These are phyloP conservation scores for Artibeus lituratus DNA, from an alignment of 2,797 vertebrate genomes.

Conservation along the genomic window DNA sequence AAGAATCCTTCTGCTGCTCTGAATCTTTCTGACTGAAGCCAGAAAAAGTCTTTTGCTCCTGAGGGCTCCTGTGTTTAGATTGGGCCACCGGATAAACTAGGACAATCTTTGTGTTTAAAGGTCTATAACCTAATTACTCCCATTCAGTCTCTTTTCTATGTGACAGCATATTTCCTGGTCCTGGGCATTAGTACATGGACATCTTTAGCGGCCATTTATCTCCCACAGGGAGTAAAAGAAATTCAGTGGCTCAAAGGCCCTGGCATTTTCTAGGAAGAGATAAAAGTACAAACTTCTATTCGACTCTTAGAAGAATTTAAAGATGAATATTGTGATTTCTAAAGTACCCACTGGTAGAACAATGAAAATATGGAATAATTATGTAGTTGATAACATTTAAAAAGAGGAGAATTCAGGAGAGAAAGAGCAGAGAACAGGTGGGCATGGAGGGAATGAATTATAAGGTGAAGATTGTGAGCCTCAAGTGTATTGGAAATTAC, in stretches of 20 bases:
- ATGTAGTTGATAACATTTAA: background rate
- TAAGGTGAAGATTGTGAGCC: rapidly evolving
- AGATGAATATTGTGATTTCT: background rate
- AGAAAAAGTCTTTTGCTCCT: background rate
- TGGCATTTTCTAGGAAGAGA: background rate
- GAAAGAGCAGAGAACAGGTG: background rate
- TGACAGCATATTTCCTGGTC: background rate
- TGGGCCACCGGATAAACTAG: background rate
- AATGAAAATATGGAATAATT: background rate
- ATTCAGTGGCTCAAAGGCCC: background rate
- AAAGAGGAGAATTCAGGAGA: background rate
- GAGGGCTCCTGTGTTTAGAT: background rate
- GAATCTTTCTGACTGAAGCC: background rate
- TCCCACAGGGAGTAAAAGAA: no score
- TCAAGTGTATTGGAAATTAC: background rate
- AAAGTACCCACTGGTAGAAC: background rate
- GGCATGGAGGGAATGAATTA: no score
- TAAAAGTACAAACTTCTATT: background rate
- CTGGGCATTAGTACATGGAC: background rate
- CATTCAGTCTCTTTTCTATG: background rate
- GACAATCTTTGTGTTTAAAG: no score
- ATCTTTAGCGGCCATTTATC: background rate
- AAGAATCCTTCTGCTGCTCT: rapidly evolving
- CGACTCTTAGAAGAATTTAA: background rate
- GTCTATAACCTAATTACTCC: no score